These are phyloP conservation scores for rabbit (Oryctolagus cuniculus) DNA, from an alignment of 2,113 vertebrate species.

Conservation along the genomic window mOryCun1.1 NC_091435.1:115702501-115703000, in stretches of 20 bases:
- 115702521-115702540: background rate
- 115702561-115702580: background rate
- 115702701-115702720: background rate
- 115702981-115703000: background rate
- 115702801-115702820: background rate
- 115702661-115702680: background rate
- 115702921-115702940: no score
- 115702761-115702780: background rate
- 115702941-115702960: no score
- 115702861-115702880: background rate
- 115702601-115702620: background rate
- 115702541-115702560: background rate
- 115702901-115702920: background rate
- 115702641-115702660: background rate
- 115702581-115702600: background rate
- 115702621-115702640: background rate
- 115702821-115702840: background rate
- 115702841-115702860: background rate
- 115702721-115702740: background rate
- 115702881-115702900: background rate
- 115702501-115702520: background rate
- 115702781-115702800: background rate
- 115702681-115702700: background rate
- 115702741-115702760: background rate
- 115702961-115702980: no score